Percentiles rank a stretch among this genome's conserved stretches.
phyloP scores from a whole-genome alignment of 2,113 vertebrate genomes.

The Myotis brandtii region DNA sequence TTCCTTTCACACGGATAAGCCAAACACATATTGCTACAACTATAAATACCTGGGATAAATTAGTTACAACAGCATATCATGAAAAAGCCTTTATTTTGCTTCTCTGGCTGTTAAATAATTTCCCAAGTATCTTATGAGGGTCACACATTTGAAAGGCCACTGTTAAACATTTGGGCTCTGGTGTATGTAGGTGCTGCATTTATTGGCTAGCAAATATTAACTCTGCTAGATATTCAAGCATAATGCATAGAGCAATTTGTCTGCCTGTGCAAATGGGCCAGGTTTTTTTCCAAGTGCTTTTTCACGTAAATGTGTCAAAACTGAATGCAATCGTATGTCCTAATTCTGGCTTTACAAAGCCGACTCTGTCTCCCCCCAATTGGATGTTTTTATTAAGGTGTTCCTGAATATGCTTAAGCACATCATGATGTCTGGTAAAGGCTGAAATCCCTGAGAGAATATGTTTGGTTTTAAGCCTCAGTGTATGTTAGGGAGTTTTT shows the following conservation, averaged over 20 bases:
- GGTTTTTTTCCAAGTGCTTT: slow-evolving; percentile 75
- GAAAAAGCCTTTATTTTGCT: slow-evolving; percentile 49
- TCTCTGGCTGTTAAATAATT: slow-evolving; percentile 51
- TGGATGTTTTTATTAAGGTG: slow-evolving; percentile 72
- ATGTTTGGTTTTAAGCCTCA: slow-evolving; percentile 81
- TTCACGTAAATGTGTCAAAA: slow-evolving; percentile 74
- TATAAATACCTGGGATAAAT: slow-evolving; percentile 66
- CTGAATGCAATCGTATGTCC: slow-evolving; percentile 64
- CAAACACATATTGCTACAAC: slow-evolving; percentile 60
- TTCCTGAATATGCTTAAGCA: slow-evolving; percentile 79
- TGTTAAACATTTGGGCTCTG: slow-evolving; percentile 26
- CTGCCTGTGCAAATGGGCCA: slow-evolving; percentile 68
- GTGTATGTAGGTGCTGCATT: neutral
- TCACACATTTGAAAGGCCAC: neutral
- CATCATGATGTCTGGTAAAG: slow-evolving; percentile 68
- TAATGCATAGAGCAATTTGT: slow-evolving; percentile 54
- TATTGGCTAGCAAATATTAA: slow-evolving; percentile 61
- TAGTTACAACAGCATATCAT: neutral
- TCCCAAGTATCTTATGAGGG: neutral
- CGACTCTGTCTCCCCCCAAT: neutral
- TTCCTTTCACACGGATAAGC: slow-evolving; percentile 70
- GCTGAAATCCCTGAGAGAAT: slow-evolving; percentile 78
- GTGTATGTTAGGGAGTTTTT: slow-evolving; percentile 84
- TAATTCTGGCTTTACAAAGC: slow-evolving; percentile 60
- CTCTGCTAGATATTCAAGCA: slow-evolving; percentile 49